Evolutionary conservation across 1,140 invertebrate species (phyloP), one percentile per base, ranked within the genome.

Genomic region (Eupristina koningsbergeri): DNA sequence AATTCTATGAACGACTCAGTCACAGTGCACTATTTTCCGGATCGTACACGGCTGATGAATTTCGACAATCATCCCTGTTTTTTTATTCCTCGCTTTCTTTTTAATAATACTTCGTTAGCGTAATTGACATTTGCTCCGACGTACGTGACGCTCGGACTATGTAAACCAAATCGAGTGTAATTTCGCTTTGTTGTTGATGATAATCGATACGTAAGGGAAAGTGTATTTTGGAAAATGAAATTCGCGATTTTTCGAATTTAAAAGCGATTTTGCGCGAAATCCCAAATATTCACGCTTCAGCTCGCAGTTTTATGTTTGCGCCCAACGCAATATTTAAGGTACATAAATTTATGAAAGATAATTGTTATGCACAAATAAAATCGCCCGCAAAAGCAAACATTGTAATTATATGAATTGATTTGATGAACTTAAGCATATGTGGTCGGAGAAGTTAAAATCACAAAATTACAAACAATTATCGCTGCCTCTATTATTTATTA

Each of bases 1-100:
- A 64, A 75, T 82, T 82, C 41, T 58, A 11, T 58, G 6, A 39
- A 74, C 73, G 73, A 50, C 7, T 74, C 6, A 8, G 67, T 71
- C n/a, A 71, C 36, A 58, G 31, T 9, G 31, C 79, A 67, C 58
- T 80, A 80, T 80, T 80, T 80, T 71, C 73, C 79, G 73, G 22
- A 36, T 67, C 64, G 22, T 41, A 29, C 36, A 6, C 53, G 19
- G 53, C 79, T 63, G 80, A 81, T 74, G 67, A 81, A 81, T 81
- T 81, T 81, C 53, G 80, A 75, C 71, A 81, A 81, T 81, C 73
- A 22, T 22, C 22, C 5, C 5, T 34, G 15, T 41, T 31, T 58
- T 11, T 58, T 26, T 31, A 26, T 41, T 36, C 29, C n/a, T n/a
- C 9, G 29, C 9, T 19, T 29, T n/a, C 8, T 79, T 79, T 79